Base-by-base conservation (phyloP, 35 echinoderm and acorn worm species). In the Stichopus chloronotus region DNA sequence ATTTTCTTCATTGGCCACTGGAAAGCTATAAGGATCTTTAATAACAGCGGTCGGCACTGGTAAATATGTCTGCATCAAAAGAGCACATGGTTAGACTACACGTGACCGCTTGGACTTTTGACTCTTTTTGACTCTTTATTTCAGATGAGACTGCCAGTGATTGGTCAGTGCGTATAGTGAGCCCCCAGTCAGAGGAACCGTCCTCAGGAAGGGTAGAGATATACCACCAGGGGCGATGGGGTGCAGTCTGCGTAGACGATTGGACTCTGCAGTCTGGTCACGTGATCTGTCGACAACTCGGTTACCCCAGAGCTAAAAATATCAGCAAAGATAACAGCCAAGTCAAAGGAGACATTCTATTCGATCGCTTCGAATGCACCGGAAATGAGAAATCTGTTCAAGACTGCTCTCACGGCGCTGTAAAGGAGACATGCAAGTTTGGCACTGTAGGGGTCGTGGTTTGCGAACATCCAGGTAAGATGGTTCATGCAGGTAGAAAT, bases 201-300 rank as follows among this genome's bases (percentile, higher is more conserved):
- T 57, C 82, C 2, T 58, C 55, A 71, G 93, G 93, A 56, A 52
- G 53, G 9, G 72, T 94, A 9, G 86, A 94, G 53, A 77, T 90
- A 11, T 90, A 88, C 71, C 61, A 79, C 11, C 63, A 94, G 55
- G 74, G 57, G 55, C 76, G 22, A 25, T 94, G 93, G 93, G 65
- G 59, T 4, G 19, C 72, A 30, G 25, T 94, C 5, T 89, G 93
- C 82, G 22, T 72, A 14, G 71, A 78, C 8, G 78, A 65, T 12
- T 94, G 93, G 93, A 65, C 25, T 7, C 10, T 13, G 17, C 22
- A 14, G 24, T 76, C 90, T 52, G 86, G 83, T 8, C 12, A 79
- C 11, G 93, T 94, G 21, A 87, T 69, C 23, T 94, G 93, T 76
- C 93, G 86, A 0, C 93, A 94, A 57, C 59, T 94, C 71, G 93